Evolutionary conservation across 2,797 vertebrate species (phyloP).

Genomic region (Hapalemur alaotrensis): DNA sequence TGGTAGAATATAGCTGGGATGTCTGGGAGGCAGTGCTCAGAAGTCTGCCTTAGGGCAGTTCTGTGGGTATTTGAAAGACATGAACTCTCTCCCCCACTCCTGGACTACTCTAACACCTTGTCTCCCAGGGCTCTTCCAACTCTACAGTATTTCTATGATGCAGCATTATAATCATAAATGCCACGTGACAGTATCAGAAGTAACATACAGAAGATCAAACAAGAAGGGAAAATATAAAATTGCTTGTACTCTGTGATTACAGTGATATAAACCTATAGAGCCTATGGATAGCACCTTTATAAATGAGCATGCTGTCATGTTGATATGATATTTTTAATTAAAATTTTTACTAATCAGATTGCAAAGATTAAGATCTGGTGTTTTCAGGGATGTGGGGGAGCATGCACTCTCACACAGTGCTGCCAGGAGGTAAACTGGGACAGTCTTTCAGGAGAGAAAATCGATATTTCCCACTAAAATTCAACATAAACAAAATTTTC

Average conservation of each 20-base stretch:
- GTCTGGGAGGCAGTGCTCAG: too few relatives aligned
- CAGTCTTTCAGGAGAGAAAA: background rate
- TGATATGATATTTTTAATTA: background rate
- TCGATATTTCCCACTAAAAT: background rate
- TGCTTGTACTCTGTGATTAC: background rate
- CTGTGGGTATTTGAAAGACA: background rate
- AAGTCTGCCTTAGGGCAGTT: background rate
- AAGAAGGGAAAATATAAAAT: background rate
- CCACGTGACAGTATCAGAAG: background rate
- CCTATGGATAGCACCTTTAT: too few relatives aligned
- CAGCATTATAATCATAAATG: background rate
- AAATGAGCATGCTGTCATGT: background rate
- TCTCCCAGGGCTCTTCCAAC: background rate
- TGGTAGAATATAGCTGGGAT: too few relatives aligned
- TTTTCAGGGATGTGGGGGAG: background rate
- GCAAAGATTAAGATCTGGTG: background rate
- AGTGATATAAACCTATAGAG: background rate
- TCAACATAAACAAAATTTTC: background rate
- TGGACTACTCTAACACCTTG: accelerated
- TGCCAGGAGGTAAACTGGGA: background rate
- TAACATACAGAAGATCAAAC: background rate
- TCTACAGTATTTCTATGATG: background rate
- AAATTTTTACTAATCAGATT: background rate
- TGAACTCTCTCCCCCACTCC: background rate
- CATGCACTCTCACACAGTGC: background rate